Evolutionary conservation across 2,113 vertebrate genomes (phyloP).

Genomic region (rat (Rattus norvegicus)): GRCr8 NC_086028.1:75394501-75395000

Average conservation of each 20-base stretch:
- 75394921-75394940: background rate
- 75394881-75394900: background rate
- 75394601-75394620: background rate
- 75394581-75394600: background rate
- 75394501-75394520: constrained; percentile 35
- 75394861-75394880: background rate
- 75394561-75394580: background rate
- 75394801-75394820: background rate
- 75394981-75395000: background rate
- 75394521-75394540: background rate
- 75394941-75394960: background rate
- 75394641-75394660: background rate
- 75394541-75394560: background rate
- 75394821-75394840: background rate
- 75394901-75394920: background rate
- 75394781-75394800: constrained; percentile 20
- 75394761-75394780: background rate
- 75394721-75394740: background rate
- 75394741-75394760: background rate
- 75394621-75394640: too few species aligned
- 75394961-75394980: background rate
- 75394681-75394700: background rate
- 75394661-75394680: background rate
- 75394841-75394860: background rate
- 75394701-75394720: rapidly evolving